phyloP scores from a whole-genome alignment of 2,888 invertebrate species.

The Teleogryllus oceanicus region DNA sequence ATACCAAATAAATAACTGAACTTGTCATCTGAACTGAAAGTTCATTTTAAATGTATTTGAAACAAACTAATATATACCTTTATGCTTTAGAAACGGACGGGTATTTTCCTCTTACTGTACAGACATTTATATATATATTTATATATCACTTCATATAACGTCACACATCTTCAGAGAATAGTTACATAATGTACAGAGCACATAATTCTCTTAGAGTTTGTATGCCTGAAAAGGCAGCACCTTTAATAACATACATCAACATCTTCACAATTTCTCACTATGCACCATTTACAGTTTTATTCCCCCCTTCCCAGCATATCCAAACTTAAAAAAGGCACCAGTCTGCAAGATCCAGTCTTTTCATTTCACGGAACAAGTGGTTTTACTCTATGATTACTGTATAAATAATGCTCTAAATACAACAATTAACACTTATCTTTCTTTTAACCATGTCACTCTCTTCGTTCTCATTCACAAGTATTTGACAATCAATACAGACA shows the following conservation, averaged over 20 bases:
- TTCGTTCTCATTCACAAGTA: conserved; percentile 21
- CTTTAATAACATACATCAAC: conserved; percentile 20
- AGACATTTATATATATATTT: conserved; percentile 18
- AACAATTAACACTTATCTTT: conserved; percentile 32
- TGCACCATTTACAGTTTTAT: conserved; percentile 22
- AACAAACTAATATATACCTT: neutral
- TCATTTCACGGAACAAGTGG: conserved; percentile 26
- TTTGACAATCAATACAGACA: conserved; percentile 27
- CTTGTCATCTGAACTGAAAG: neutral
- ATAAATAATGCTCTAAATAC: conserved; percentile 33
- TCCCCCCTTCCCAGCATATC: conserved; percentile 21
- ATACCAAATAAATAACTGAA: conserved; percentile 10
- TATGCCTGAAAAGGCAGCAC: conserved; percentile 28
- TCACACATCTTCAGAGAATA: conserved; percentile 27
- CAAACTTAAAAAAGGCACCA: conserved; percentile 21
- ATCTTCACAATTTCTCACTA: neutral
- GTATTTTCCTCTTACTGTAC: neutral
- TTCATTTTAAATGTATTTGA: neutral
- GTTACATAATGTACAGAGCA: neutral
- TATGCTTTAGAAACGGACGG: conserved; percentile 6
- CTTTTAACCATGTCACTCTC: conserved; percentile 25
- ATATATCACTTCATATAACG: neutral
- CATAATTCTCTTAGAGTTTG: neutral
- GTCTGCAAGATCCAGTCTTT: conserved; percentile 23
- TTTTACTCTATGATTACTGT: conserved; percentile 21